Conservation (phyloP, 2,888 invertebrate species). For the Linyphia triangularis region DNA sequence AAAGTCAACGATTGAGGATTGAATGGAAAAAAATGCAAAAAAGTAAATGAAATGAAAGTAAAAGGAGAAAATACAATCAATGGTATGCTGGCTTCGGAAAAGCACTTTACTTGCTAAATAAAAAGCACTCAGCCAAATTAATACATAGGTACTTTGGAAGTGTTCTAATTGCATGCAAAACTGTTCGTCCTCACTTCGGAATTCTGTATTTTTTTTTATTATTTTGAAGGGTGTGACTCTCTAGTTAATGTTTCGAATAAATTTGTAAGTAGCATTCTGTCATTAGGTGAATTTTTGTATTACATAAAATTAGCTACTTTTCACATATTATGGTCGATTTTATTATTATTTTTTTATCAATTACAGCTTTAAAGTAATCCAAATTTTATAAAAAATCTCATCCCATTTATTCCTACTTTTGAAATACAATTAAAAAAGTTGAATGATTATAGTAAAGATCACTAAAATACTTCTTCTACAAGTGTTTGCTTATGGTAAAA, state of each 20-base stretch:
- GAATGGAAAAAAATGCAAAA: slow-evolving; percentile 5
- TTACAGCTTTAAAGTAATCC: too few species aligned
- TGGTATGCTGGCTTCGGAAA: slow-evolving; percentile 48
- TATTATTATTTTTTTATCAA: too few species aligned
- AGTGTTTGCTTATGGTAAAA: too few species aligned
- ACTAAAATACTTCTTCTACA: too few species aligned
- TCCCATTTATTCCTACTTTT: too few species aligned
- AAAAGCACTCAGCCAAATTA: slow-evolving; percentile 74
- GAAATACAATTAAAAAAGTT: too few species aligned
- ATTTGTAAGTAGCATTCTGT: slow-evolving; percentile 21
- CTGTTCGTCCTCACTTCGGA: not conserved
- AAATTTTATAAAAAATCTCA: too few species aligned
- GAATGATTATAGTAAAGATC: too few species aligned
- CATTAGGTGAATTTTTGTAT: slow-evolving; percentile 35
- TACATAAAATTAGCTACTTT: not conserved
- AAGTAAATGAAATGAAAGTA: not conserved
- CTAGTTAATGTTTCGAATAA: slow-evolving; percentile 59
- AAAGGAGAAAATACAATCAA: slow-evolving; percentile 65
- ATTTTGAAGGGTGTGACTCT: slow-evolving; percentile 50
- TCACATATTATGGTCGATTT: too few species aligned
- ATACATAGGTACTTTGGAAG: slow-evolving; percentile 71
- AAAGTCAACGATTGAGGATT: slow-evolving; percentile 22
- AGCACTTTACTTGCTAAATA: slow-evolving; percentile 65
- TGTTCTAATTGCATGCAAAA: slow-evolving; percentile 73
- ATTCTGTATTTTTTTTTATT: slow-evolving; percentile 13